phyloP scores from a whole-genome alignment of 1,140 invertebrate species.

The Drosophila sp. region DNA sequence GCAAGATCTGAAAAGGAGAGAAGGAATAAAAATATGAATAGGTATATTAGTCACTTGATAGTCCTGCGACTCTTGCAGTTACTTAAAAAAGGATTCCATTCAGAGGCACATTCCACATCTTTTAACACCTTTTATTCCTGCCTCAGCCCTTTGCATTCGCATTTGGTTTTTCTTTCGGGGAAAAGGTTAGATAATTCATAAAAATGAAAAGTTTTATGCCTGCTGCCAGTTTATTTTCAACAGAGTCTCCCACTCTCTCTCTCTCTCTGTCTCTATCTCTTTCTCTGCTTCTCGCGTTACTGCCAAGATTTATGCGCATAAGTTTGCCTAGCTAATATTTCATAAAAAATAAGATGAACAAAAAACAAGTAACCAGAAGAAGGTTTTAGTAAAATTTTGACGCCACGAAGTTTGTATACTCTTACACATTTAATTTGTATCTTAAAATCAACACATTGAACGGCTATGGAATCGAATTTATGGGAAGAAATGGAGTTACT shows the following conservation, averaged over 20 bases:
- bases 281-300: slow-evolving; percentile 19
- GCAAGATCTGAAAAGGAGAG: not conserved
- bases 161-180: slow-evolving; percentile 35
- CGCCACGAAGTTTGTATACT: not conserved
- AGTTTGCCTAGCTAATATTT: slow-evolving; percentile 57
- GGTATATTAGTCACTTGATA: slow-evolving; percentile 20
- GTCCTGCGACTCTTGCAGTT: slow-evolving; percentile 10
- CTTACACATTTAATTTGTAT: not conserved
- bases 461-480: no score
- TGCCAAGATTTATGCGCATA: slow-evolving; percentile 59
- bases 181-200: slow-evolving; percentile 24
- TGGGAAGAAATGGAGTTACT: no score
- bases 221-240: slow-evolving; percentile 19
- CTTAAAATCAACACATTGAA: no score
- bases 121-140: no score
- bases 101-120: slow-evolving; percentile 20
- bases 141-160: not conserved
- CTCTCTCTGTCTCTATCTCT: not conserved
- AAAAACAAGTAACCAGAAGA: not conserved
- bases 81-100: slow-evolving; percentile 25
- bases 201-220: slow-evolving; percentile 11
- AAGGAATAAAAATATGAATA: not conserved
- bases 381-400: not conserved
- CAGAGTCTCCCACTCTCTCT: not conserved
- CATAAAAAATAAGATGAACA: slow-evolving; percentile 34